Evolutionary conservation across 2,797 vertebrate species (phyloP).

Genomic region (Tiaroga cobitis): DNA sequence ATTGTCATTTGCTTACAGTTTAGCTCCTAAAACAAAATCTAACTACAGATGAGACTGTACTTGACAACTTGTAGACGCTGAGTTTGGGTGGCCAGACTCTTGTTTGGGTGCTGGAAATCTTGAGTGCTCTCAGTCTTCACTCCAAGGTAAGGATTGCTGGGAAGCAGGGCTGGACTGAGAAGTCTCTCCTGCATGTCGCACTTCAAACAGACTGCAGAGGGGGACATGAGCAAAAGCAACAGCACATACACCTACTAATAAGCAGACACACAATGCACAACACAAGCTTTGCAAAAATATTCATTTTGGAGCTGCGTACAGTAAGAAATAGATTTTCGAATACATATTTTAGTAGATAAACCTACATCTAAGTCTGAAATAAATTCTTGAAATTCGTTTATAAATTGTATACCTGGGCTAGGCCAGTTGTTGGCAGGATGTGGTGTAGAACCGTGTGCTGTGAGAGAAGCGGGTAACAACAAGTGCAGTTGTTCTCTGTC

Average conservation of each 20-base stretch:
- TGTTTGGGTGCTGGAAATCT: conserved; percentile 74
- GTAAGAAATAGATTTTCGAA: neutral
- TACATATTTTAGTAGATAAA: neutral
- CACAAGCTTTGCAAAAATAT: neutral
- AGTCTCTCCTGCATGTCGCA: conserved; percentile 92
- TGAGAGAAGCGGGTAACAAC: conserved; percentile 76
- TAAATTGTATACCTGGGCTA: conserved; percentile 27
- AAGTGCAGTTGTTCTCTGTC: conserved; percentile 90
- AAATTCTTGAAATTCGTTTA: neutral
- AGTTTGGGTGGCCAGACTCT: conserved; percentile 70
- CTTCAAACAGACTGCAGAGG: conserved; percentile 85
- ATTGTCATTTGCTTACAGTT: conserved; percentile 16
- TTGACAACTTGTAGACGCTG: conserved; percentile 82
- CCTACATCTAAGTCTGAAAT: neutral
- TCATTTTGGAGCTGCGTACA: neutral
- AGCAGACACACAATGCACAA: neutral
- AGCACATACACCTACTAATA: neutral
- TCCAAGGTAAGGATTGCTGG: conserved; percentile 66
- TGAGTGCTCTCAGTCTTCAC: conserved; percentile 73
- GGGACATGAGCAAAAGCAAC: conserved; percentile 6
- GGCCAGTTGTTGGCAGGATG: conserved; percentile 27
- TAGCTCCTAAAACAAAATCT: neutral
- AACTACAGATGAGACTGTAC: conserved; percentile 68
- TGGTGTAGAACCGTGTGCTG: conserved; percentile 50
- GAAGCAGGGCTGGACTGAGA: conserved; percentile 86